phyloP scores from a whole-genome alignment of 2,113 vertebrate genomes.

The Turdus rufiventris region DNA sequence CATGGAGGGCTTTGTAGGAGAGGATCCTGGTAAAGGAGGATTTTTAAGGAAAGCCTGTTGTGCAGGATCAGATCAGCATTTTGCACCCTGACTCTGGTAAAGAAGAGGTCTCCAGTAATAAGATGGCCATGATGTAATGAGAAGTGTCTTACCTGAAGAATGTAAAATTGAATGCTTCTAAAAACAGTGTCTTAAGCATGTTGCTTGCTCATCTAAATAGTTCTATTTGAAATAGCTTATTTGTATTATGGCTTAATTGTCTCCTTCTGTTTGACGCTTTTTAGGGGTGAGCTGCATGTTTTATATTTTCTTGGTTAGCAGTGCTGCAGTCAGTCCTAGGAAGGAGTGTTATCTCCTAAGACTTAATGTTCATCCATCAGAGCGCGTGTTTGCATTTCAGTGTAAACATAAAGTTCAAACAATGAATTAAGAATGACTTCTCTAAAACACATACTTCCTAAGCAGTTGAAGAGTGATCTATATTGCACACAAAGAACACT shows the following conservation, averaged over 20 bases:
- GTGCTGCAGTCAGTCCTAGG: neutral
- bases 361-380: neutral
- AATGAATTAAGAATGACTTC: constrained; percentile 11
- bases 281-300: neutral
- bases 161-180: neutral
- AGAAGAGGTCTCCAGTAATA: neutral
- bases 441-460: neutral
- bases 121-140: neutral
- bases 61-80: neutral
- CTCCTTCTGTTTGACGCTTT: neutral
- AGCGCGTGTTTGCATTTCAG: neutral
- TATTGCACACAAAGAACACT: neutral
- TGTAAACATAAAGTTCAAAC: constrained; percentile 8
- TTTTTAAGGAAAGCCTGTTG: neutral
- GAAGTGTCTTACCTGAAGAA: neutral
- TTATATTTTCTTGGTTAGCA: neutral
- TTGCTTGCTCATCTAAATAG: neutral
- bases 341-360: neutral
- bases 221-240: neutral
- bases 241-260: neutral
- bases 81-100: neutral
- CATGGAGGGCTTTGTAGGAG: neutral
- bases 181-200: neutral
- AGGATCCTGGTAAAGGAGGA: neutral
- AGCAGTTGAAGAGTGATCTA: neutral